Percentiles rank a stretch among this genome's conserved stretches.
These are phyloP conservation scores for Melinopterus prodromus DNA, from an alignment of 2,888 invertebrate genomes.

Conservation along the genomic window DNA sequence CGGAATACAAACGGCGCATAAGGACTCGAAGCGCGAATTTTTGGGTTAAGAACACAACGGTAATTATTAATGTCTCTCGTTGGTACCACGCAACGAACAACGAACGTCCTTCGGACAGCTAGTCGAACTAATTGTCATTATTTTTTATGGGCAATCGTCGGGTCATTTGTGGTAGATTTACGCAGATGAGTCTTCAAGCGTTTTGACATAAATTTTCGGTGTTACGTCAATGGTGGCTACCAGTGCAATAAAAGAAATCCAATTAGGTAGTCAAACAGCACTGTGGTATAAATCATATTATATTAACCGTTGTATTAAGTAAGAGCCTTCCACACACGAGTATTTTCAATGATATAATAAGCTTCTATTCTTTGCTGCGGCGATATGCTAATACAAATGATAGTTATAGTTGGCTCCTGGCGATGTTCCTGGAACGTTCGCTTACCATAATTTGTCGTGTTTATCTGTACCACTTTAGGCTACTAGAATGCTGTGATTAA, in stretches of 20 bases:
- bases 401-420: background rate
- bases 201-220: background rate
- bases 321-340: background rate
- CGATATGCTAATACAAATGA: background rate
- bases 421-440: background rate
- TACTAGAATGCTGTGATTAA: background rate
- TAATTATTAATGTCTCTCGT: background rate
- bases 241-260: background rate
- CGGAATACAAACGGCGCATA: slow-evolving; percentile 19
- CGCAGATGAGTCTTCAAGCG: background rate
- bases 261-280: background rate
- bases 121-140: background rate
- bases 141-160: background rate
- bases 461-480: background rate
- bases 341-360: background rate
- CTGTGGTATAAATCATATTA: slow-evolving; percentile 15
- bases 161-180: background rate
- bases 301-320: slow-evolving; percentile 19
- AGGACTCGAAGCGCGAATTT: slow-evolving; percentile 1
- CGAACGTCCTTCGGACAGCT: background rate
- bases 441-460: background rate
- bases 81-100: background rate
- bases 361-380: background rate
- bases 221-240: background rate
- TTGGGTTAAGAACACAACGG: slow-evolving; percentile 17